Conservation (phyloP, 1,140 invertebrate species). For the Tribolium castaneum region DNA sequence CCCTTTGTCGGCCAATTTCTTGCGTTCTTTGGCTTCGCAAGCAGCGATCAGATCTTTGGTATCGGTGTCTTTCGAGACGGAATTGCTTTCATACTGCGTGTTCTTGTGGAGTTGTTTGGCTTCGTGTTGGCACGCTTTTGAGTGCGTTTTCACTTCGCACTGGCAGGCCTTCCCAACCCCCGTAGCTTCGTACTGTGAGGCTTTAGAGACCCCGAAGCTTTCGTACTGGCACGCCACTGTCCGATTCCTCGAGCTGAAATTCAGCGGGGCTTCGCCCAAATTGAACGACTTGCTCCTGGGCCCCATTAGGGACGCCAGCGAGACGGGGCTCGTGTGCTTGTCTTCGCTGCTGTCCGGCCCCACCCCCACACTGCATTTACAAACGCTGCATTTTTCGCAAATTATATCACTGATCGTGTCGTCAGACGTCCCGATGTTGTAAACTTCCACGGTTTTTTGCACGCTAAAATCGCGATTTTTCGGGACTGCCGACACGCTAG, state of each 20-base stretch:
- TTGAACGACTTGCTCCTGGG: conserved; percentile 62
- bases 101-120: conserved; percentile 54
- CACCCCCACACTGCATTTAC: conserved; percentile 64
- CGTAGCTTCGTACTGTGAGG: conserved; percentile 53
- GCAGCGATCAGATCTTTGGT: conserved; percentile 54
- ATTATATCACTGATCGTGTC: conserved; percentile 64
- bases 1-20: conserved; percentile 45
- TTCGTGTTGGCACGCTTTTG: conserved; percentile 62
- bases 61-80: conserved; percentile 55
- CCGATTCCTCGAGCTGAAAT: conserved; percentile 51
- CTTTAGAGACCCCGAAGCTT: conserved; percentile 24
- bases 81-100: conserved; percentile 55
- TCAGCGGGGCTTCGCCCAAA: conserved; percentile 59
- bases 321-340: conserved; percentile 50
- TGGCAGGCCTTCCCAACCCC: conserved; percentile 52
- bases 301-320: conserved; percentile 55
- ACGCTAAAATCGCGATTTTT: conserved; percentile 51
- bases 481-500: conserved; percentile 64
- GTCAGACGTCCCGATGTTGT: conserved; percentile 65
- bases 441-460: conserved; percentile 62
- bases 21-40: conserved; percentile 49
- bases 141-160: conserved; percentile 52
- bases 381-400: conserved; percentile 67
- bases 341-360: conserved; percentile 61
- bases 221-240: conserved; percentile 56